phyloP scores from a whole-genome alignment of 2,888 invertebrate species.

The Limnephilus marmoratus region DNA sequence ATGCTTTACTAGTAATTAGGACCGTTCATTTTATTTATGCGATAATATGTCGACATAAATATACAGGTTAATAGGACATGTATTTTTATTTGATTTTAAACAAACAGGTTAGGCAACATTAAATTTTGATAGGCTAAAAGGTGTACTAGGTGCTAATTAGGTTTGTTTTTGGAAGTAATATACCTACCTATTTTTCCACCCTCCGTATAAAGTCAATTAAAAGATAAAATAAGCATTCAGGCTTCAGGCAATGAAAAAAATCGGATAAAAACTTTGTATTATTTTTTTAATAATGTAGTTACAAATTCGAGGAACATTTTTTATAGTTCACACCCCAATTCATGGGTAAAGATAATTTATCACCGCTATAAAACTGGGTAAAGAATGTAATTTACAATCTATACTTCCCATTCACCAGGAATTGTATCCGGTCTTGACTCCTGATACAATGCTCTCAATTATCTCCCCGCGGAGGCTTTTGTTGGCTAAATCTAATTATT shows the following conservation, averaged over 20 bases:
- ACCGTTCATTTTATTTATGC: background rate
- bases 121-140: background rate
- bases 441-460: slow-evolving; percentile 53
- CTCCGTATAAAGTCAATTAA: background rate
- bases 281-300: background rate
- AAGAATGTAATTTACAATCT: slow-evolving; percentile 46
- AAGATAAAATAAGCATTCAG: background rate
- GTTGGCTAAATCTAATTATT: slow-evolving; percentile 46
- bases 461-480: slow-evolving; percentile 51
- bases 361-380: slow-evolving; percentile 50
- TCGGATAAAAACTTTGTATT: background rate
- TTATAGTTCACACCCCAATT: slow-evolving; percentile 25
- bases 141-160: background rate
- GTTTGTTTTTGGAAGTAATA: background rate
- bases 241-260: slow-evolving; percentile 5
- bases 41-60: background rate
- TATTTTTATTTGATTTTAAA: background rate
- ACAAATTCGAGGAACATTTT: slow-evolving; percentile 11
- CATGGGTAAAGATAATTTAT: slow-evolving; percentile 64
- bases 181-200: background rate
- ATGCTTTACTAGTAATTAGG: no score
- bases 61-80: background rate
- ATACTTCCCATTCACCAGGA: slow-evolving; percentile 43
- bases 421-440: slow-evolving; percentile 51
- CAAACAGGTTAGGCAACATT: background rate